Evolutionary conservation across 1,140 invertebrate species (phyloP), one percentile per base, ranked within the genome.

Genomic region (Idris sp.): DNA sequence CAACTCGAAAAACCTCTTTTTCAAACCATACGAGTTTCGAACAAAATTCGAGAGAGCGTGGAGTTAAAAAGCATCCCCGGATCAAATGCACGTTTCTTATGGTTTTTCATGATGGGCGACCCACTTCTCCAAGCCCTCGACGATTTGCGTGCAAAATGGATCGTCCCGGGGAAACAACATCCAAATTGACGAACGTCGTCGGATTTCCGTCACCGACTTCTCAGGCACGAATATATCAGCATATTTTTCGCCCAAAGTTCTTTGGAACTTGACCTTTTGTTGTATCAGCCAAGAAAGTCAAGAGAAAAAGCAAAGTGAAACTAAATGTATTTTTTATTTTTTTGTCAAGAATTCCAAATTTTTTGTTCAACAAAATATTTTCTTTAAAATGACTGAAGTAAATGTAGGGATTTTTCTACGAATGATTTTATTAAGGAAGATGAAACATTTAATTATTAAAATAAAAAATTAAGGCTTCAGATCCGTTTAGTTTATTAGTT

Each of bases 161-260:
- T 77, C 64, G 48, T 67, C 41, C 44, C 14, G 35, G 35, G 61
- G 43, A 68, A 65, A 74, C 62, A 77, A 69, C 71, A 69, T 59
- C 35, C 61, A 77, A 77, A 77, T 44, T 71, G 75, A 74, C 75
- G 56, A 74, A 74, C 75, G 69, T 65, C 56, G 64, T 77, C 59
- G 75, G 75, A 74, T 77, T 74, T 77, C 54, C 69, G 67, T 67
- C 51, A 41, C 11, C 36, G 41, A 33, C 48, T 30, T 49, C 68
- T 56, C 41, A 22, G 44, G 0, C 35, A 15, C 19, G 74, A 74
- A 77, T 71, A 74, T 67, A 77, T 77, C 76, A 77, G 59, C 75
- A 74, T 73, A 77, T 77, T 77, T n/a, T 73, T 69, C 40, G 7
- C 25, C 15, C 1, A 51, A 67, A 69, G 69, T 31, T 30, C 62